Conservation (phyloP, 2,888 invertebrate species). For the Leptothorax acervorum region DNA sequence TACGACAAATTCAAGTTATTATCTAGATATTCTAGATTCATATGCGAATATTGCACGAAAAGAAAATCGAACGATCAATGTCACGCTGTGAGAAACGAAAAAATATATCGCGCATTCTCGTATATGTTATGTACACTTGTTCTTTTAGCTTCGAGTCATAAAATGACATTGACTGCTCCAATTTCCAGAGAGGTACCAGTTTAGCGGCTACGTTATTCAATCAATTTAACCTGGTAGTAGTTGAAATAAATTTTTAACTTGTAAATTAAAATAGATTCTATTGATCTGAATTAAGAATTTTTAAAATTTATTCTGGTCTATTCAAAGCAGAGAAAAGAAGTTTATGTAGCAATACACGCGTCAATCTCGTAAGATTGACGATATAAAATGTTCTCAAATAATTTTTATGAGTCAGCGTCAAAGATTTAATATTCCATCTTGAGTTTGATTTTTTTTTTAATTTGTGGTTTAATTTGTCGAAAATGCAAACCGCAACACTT, state of each 20-base stretch:
- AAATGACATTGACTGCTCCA: constrained; percentile 16
- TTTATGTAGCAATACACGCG: background rate
- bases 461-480: constrained; percentile 1
- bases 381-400: background rate
- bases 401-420: background rate
- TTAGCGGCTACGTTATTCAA: background rate
- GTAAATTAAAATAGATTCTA: background rate
- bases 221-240: too few species aligned
- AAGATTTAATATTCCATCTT: background rate
- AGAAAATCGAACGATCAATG: constrained; percentile 12
- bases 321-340: background rate
- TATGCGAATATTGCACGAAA: background rate
- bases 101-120: background rate
- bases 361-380: background rate
- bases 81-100: background rate
- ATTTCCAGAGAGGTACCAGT: constrained; percentile 9
- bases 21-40: background rate
- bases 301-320: background rate
- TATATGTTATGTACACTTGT: background rate
- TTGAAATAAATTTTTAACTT: background rate
- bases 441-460: background rate
- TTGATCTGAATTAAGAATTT: background rate
- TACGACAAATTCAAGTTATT: background rate
- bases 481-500: constrained; percentile 4
- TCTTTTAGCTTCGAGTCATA: background rate